A percentile compares a stretch with the other conserved stretches of the same genome.
Conservation (phyloP, 2,797 vertebrate species). For the Hipposideros larvatus region DNA sequence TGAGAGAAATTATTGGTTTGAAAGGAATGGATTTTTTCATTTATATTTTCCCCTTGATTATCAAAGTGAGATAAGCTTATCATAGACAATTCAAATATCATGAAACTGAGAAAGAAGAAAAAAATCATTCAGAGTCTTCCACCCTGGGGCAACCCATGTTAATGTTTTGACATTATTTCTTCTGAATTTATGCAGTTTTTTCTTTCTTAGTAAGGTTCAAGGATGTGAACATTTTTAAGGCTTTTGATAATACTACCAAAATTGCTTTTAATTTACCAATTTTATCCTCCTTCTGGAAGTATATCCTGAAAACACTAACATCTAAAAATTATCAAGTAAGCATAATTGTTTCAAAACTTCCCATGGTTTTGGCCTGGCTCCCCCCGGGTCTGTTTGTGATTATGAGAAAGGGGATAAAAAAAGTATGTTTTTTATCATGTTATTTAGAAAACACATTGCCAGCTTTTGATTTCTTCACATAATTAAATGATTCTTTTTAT, state of each 20-base stretch:
- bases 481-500: neutral
- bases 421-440: neutral
- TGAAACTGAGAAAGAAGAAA: slow-evolving; percentile 14
- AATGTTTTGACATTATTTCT: slow-evolving; percentile 56
- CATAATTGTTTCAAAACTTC: slow-evolving; percentile 1
- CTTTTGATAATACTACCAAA: slow-evolving; percentile 52
- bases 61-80: slow-evolving; percentile 59
- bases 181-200: slow-evolving; percentile 43
- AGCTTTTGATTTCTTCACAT: neutral
- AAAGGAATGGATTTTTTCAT: slow-evolving; percentile 55
- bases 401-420: neutral
- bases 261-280: slow-evolving; percentile 41
- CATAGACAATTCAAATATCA: slow-evolving; percentile 56
- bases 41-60: slow-evolving; percentile 51
- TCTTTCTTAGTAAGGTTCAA: slow-evolving; percentile 40
- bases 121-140: slow-evolving; percentile 1
- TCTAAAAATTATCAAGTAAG: slow-evolving; percentile 22
- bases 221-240: slow-evolving; percentile 53
- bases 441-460: neutral
- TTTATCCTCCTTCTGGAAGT: neutral
- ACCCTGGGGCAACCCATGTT: neutral
- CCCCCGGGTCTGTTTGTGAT: neutral
- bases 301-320: slow-evolving; percentile 30
- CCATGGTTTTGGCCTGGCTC: neutral
- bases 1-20: slow-evolving; percentile 55